Percentiles rank a stretch among this genome's conserved stretches.
These are phyloP conservation scores for Nothobranchius kuhntae DNA, from an alignment of 2,113 vertebrate genomes.

Conservation along the genomic window DNA sequence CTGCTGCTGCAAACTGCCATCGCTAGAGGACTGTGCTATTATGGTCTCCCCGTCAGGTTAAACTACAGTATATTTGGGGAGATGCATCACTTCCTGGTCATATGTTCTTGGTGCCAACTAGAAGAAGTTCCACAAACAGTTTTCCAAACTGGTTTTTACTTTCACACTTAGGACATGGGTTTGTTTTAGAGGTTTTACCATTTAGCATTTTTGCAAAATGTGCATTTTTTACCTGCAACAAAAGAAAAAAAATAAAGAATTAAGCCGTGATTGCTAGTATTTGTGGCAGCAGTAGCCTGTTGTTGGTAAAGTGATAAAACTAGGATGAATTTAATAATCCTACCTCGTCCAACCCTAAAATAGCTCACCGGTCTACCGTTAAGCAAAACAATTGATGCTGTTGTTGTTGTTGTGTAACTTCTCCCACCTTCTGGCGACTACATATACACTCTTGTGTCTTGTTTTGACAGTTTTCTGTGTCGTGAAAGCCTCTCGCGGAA, in stretches of 20 bases:
- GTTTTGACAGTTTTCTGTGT: slow-evolving; percentile 55
- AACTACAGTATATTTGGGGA: slow-evolving; percentile 12
- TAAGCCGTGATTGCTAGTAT: no score
- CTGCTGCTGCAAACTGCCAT: slow-evolving; percentile 35
- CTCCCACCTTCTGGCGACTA: slow-evolving; percentile 18
- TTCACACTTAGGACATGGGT: no score
- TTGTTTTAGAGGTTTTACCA: no score
- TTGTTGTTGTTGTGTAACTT: slow-evolving; percentile 3
- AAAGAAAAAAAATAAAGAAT: no score
- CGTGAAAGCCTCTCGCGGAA: slow-evolving; percentile 34
- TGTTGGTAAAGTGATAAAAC: no score
- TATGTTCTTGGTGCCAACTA: slow-evolving; percentile 13
- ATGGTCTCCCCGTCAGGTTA: slow-evolving; percentile 47
- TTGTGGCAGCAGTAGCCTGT: no score
- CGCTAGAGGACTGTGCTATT: slow-evolving; percentile 51
- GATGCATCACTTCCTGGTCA: slow-evolving; percentile 14
- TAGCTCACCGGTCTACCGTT: no score
- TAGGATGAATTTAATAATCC: background rate
- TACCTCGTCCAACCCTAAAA: no score
- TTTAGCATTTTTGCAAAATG: no score
- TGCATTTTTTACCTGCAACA: no score
- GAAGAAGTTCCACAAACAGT: background rate
- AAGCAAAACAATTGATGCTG: no score
- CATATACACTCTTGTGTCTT: slow-evolving; percentile 44
- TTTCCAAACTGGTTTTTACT: background rate